Conservation (phyloP, 2,888 invertebrate species). For the Temnothorax rugatulus region DNA sequence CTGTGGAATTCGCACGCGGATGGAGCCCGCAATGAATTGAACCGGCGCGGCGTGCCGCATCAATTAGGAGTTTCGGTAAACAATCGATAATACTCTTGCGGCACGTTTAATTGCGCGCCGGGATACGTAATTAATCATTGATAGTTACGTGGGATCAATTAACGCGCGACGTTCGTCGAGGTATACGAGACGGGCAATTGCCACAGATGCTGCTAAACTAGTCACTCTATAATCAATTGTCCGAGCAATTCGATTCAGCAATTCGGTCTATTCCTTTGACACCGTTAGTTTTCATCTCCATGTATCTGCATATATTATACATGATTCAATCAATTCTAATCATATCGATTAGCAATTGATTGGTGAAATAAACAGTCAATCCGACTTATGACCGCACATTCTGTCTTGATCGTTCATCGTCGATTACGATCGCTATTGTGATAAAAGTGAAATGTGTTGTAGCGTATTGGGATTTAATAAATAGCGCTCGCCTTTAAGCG, state of each 20-base stretch:
- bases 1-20: neutral
- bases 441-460: slow-evolving; percentile 4
- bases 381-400: neutral
- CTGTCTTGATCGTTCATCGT: neutral
- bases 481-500: neutral
- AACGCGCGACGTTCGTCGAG: slow-evolving; percentile 23
- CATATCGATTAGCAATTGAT: neutral
- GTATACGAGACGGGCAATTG: neutral
- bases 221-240: neutral
- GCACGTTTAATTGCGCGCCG: slow-evolving; percentile 16
- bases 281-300: neutral
- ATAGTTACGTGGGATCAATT: slow-evolving; percentile 20
- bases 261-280: neutral
- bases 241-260: neutral
- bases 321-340: neutral
- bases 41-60: neutral
- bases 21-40: slow-evolving; percentile 9
- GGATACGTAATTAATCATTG: slow-evolving; percentile 32
- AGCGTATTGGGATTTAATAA: neutral
- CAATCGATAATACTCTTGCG: slow-evolving; percentile 27
- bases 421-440: neutral
- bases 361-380: neutral
- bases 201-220: neutral
- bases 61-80: slow-evolving; percentile 45
- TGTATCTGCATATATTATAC: neutral